These are phyloP conservation scores for Drosophila paramelanica DNA, from an alignment of 2,888 invertebrate species.

Conservation along the genomic window DNA sequence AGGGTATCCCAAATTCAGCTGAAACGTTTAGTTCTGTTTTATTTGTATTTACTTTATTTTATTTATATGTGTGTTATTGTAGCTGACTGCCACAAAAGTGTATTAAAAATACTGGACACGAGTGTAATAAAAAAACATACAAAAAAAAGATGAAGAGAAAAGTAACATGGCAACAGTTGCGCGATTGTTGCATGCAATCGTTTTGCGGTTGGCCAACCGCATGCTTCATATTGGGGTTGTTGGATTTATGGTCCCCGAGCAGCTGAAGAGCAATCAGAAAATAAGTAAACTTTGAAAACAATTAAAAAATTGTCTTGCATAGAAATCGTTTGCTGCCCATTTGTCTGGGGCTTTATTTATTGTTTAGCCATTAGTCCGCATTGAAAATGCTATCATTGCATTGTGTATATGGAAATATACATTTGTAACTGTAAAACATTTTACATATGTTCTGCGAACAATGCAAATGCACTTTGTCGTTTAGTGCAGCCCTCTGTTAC, in stretches of 20 bases:
- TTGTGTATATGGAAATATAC: not conserved
- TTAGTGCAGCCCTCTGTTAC: conserved; percentile 1
- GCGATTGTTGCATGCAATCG: conserved; percentile 64
- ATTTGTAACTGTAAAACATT: not conserved
- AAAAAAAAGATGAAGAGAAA: not conserved
- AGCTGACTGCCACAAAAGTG: conserved; percentile 40
- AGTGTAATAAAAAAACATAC: conserved; percentile 29
- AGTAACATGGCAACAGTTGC: conserved; percentile 60
- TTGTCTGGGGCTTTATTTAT: conserved; percentile 54
- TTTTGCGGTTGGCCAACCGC: conserved; percentile 57
- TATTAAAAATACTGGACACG: conserved; percentile 52
- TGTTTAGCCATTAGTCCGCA: conserved; percentile 41
- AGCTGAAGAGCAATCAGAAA: conserved; percentile 46
- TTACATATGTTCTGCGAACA: conserved; percentile 4
- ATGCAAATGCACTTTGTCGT: conserved; percentile 16
- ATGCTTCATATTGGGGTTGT: conserved; percentile 56
- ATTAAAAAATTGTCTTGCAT: conserved; percentile 53
- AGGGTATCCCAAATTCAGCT: conserved; percentile 6
- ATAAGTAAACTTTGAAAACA: conserved; percentile 54
- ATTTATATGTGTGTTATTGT: not conserved
- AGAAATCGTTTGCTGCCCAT: conserved; percentile 15
- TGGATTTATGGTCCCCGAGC: conserved; percentile 62
- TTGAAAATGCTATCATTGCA: conserved; percentile 33
- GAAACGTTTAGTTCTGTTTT: not conserved
- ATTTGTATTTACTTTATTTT: not conserved